Percentiles rank a stretch among this genome's conserved stretches.
Evolutionary conservation across 2,113 vertebrate species (phyloP).

Genomic region (Eclectus roratus): DNA sequence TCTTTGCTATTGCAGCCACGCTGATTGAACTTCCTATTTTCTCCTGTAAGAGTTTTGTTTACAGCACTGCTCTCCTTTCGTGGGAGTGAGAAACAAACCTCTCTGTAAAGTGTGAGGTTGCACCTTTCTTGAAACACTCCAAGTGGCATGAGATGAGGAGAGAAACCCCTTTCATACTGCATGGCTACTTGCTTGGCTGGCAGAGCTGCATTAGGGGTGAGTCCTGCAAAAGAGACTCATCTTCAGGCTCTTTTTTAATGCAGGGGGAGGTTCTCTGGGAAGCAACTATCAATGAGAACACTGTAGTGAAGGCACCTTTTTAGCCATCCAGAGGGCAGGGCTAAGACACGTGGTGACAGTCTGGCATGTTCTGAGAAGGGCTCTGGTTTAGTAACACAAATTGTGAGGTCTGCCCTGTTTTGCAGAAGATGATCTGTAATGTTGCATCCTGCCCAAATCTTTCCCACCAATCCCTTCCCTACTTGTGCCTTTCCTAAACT

Average conservation of each 20-base stretch:
- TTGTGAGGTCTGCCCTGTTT: neutral
- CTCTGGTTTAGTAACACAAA: neutral
- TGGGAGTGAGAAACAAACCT: neutral
- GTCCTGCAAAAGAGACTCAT: neutral
- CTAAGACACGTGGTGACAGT: neutral
- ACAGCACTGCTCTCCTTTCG: neutral
- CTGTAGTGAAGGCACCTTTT: neutral
- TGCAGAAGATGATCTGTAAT: neutral
- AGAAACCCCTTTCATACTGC: neutral
- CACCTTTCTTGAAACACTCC: neutral
- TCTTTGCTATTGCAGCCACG: neutral
- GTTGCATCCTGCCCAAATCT: neutral
- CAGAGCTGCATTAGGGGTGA: fast-evolving
- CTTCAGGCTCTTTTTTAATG: neutral
- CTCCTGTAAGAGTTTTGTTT: neutral
- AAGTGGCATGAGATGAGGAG: neutral
- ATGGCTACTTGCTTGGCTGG: neutral
- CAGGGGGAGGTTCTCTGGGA: neutral
- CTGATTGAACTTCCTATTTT: neutral
- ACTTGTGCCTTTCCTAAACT: neutral
- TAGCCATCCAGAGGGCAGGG: neutral
- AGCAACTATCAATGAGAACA: neutral
- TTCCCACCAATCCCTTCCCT: neutral
- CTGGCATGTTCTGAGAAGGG: neutral
- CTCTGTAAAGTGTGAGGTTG: neutral